A percentile compares a stretch with the other conserved stretches of the same genome.
Conservation (phyloP, 1,140 invertebrate species). For the Spodoptera litura region DNA sequence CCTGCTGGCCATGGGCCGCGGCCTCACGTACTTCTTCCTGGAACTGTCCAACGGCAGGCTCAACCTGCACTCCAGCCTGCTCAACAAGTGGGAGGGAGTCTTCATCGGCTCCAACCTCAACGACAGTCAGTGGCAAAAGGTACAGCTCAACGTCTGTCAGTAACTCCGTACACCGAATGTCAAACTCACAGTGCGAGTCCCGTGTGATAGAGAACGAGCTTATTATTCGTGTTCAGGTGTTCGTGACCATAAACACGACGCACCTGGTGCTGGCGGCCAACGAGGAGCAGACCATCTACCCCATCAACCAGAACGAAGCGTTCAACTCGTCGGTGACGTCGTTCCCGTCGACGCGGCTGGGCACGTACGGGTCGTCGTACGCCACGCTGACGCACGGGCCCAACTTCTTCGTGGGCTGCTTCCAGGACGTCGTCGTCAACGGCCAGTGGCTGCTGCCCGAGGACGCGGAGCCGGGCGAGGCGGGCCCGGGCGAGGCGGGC, state of each 20-base stretch:
- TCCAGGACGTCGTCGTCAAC: conserved; percentile 96
- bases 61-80: conserved; percentile 93
- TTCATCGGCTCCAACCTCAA: conserved; percentile 94
- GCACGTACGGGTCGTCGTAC: conserved; percentile 90
- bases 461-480: conserved; percentile 53
- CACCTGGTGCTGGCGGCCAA: conserved; percentile 94
- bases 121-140: conserved; percentile 94
- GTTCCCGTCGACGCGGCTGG: conserved; percentile 93
- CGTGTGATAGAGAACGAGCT: too few species aligned
- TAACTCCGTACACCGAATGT: too few species aligned
- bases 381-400: conserved; percentile 90
- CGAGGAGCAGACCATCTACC: conserved; percentile 95
- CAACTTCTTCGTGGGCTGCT: conserved; percentile 94
- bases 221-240: conserved; percentile 84
- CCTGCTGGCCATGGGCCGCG: conserved; percentile 94
- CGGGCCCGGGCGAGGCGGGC: conserved; percentile 44
- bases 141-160: not conserved
- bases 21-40: conserved; percentile 93
- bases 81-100: conserved; percentile 96
- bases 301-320: conserved; percentile 92
- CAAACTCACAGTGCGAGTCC: too few species aligned
- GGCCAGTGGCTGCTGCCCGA: conserved; percentile 88
- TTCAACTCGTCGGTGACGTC: conserved; percentile 91
- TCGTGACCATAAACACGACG: conserved; percentile 94
- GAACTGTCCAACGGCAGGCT: conserved; percentile 92